A percentile compares a stretch with the other conserved stretches of the same genome.
These are phyloP conservation scores for Caenorhabditis panamensis DNA, from an alignment of 2,888 invertebrate genomes.

Conservation along the genomic window DNA sequence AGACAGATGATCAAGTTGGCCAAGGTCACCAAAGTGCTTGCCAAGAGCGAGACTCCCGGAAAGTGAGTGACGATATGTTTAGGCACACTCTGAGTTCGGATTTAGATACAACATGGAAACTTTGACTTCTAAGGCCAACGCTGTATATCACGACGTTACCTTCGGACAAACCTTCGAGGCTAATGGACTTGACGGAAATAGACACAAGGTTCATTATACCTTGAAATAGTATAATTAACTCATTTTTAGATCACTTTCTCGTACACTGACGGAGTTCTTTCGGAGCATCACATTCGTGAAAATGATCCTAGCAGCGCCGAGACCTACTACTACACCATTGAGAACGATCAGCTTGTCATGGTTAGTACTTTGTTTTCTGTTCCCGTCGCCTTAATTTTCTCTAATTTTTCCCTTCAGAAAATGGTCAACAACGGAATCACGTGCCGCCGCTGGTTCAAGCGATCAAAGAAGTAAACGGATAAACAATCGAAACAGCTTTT, in stretches of 20 bases:
- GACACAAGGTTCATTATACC: conserved; percentile 68
- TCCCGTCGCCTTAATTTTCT: not conserved
- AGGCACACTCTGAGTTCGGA: too few relatives aligned
- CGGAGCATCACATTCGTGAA: conserved; percentile 78
- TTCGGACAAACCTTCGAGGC: conserved; percentile 78
- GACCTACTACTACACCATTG: conserved; percentile 77
- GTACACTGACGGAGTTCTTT: conserved; percentile 68
- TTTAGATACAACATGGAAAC: conserved; percentile 76
- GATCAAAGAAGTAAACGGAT: conserved; percentile 55
- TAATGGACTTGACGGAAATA: conserved; percentile 77
- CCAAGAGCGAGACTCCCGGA: conserved; percentile 53
- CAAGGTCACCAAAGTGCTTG: conserved; percentile 77
- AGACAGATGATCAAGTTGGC: conserved; percentile 77
- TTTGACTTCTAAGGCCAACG: conserved; percentile 76
- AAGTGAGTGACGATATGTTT: conserved; percentile 35
- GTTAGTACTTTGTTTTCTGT: conserved; percentile 36
- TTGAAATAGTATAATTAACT: not conserved
- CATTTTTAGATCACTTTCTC: conserved; percentile 77
- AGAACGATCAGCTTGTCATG: conserved; percentile 76
- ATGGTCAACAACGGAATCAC: conserved; percentile 77
- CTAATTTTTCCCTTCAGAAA: conserved; percentile 65
- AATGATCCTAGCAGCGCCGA: conserved; percentile 79
- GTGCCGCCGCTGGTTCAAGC: conserved; percentile 79
- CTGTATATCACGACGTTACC: conserved; percentile 72
- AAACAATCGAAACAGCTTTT: conserved; percentile 18